These are phyloP conservation scores for Hydrophis major DNA, from an alignment of 2,797 vertebrate species.

Conservation along the genomic window DNA sequence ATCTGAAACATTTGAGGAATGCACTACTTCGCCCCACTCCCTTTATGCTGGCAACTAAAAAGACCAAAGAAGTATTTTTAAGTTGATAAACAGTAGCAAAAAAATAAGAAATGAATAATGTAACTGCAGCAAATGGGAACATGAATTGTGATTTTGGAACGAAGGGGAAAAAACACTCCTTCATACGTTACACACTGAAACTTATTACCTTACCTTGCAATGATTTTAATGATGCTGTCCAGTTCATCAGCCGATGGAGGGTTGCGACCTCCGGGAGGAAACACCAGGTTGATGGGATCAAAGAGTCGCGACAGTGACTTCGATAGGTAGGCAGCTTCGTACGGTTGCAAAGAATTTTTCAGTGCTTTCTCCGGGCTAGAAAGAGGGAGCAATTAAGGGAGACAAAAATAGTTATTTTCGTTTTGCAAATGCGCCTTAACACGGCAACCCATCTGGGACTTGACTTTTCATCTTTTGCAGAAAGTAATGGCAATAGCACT, in stretches of 20 bases:
- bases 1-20: too few species aligned
- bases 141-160: too few species aligned
- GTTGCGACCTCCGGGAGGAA: constrained; percentile 89
- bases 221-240: constrained; percentile 94
- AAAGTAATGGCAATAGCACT: not conserved
- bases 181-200: not conserved
- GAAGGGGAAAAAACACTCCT: not conserved
- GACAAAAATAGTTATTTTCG: constrained; percentile 24
- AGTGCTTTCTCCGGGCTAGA: constrained; percentile 89
- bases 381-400: not conserved
- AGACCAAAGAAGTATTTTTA: too few species aligned
- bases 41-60: too few species aligned
- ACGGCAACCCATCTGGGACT: not conserved
- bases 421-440: not conserved
- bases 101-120: constrained; percentile 33
- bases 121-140: not conserved
- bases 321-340: constrained; percentile 94
- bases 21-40: too few species aligned
- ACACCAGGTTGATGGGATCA: constrained; percentile 97
- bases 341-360: constrained; percentile 88
- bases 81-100: not conserved
- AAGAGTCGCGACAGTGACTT: constrained; percentile 96
- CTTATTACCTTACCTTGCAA: constrained; percentile 77
- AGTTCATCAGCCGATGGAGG: constrained; percentile 91
- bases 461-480: not conserved